These are phyloP conservation scores for Nomada lathburiana DNA, from an alignment of 2,888 invertebrate species.

Conservation along the genomic window DNA sequence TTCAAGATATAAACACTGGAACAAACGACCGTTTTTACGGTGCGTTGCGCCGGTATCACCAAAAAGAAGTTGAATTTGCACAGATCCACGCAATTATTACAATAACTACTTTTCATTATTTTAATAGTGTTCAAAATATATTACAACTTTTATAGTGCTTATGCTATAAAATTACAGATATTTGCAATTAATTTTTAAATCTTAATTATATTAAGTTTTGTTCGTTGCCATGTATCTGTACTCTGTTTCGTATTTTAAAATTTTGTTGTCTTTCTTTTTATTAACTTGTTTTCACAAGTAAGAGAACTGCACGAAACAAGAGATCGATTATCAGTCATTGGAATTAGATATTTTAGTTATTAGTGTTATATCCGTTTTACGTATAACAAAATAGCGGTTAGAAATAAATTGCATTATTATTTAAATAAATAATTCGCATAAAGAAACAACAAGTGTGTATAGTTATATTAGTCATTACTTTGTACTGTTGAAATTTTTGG, in stretches of 20 bases:
- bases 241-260: slow-evolving; percentile 42
- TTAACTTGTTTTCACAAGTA: slow-evolving; percentile 37
- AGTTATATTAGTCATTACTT: slow-evolving; percentile 41
- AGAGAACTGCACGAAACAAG: slow-evolving; percentile 51
- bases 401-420: slow-evolving; percentile 23
- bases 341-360: slow-evolving; percentile 13
- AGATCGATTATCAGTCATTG: slow-evolving; percentile 16
- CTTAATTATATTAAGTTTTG: slow-evolving; percentile 52
- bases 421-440: slow-evolving; percentile 30
- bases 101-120: slow-evolving; percentile 62
- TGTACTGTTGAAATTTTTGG: slow-evolving; percentile 40
- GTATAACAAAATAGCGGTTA: slow-evolving; percentile 12
- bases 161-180: slow-evolving; percentile 63
- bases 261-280: slow-evolving; percentile 6
- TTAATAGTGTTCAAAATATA: slow-evolving; percentile 69
- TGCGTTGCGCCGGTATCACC: slow-evolving; percentile 10
- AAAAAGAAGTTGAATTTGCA: slow-evolving; percentile 39
- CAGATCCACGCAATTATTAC: slow-evolving; percentile 54
- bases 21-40: slow-evolving; percentile 20
- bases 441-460: slow-evolving; percentile 43
- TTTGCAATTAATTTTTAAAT: slow-evolving; percentile 63
- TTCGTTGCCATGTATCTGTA: slow-evolving; percentile 61
- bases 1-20: slow-evolving; percentile 20
- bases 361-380: slow-evolving; percentile 1
- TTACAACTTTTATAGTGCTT: slow-evolving; percentile 64